Percentiles rank a stretch among this genome's conserved stretches.
Conservation (phyloP, 2,888 invertebrate species). For the Diarsia brunnea region DNA sequence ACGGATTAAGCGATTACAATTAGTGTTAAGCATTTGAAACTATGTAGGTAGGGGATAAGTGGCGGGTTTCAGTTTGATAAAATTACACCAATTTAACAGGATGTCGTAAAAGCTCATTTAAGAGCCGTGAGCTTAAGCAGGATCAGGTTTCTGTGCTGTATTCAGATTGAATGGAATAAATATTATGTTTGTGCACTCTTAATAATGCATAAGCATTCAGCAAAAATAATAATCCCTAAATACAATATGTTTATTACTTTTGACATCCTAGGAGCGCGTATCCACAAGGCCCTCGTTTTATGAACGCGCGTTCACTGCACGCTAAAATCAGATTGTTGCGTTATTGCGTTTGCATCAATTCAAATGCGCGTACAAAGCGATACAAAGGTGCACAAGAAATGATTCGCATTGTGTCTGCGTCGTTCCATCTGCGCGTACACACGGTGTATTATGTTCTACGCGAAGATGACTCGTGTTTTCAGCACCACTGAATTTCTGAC, state of each 20-base stretch:
- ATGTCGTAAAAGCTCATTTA: slow-evolving; percentile 27
- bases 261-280: neutral
- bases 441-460: neutral
- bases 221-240: neutral
- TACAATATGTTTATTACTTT: neutral
- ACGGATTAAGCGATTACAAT: slow-evolving; percentile 51
- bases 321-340: too few species aligned
- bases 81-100: slow-evolving; percentile 10
- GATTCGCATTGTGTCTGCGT: neutral
- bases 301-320: neutral
- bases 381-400: neutral
- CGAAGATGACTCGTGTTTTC: neutral
- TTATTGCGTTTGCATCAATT: neutral
- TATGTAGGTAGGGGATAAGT: slow-evolving; percentile 40
- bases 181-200: neutral
- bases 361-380: neutral
- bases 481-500: neutral
- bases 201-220: neutral
- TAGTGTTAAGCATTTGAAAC: slow-evolving; percentile 36
- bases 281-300: neutral
- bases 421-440: too few species aligned
- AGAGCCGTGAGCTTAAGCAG: neutral
- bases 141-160: neutral
- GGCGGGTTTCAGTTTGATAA: slow-evolving; percentile 1
- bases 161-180: neutral